Percentiles rank a stretch among this genome's conserved stretches.
phyloP scores from a whole-genome alignment of 1,140 invertebrate genomes.

The Odontomachus brunneus region DNA sequence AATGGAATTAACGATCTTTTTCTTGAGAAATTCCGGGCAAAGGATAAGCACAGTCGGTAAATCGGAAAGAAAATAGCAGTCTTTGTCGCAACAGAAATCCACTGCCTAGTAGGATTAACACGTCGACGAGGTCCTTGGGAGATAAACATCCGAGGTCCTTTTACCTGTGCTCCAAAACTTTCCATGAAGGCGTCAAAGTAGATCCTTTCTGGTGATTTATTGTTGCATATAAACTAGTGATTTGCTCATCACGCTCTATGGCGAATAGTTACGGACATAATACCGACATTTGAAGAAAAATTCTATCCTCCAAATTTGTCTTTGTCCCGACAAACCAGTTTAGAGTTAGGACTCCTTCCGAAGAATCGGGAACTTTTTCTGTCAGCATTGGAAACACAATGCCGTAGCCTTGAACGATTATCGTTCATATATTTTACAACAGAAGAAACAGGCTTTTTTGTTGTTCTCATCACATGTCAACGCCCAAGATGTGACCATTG shows the following conservation, averaged over 20 bases:
- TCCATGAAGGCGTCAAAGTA: background rate
- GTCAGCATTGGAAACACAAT: no score
- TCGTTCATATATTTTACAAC: no score
- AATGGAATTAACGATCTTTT: background rate
- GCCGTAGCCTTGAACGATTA: no score
- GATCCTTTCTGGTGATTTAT: slow-evolving; percentile 72
- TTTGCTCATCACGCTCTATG: slow-evolving; percentile 73
- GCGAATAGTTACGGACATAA: slow-evolving; percentile 61
- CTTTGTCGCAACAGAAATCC: slow-evolving; percentile 58
- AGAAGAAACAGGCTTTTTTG: no score
- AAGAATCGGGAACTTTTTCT: slow-evolving; percentile 43
- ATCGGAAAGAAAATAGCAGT: slow-evolving; percentile 59
- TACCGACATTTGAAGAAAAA: slow-evolving; percentile 59
- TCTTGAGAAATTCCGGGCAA: background rate
- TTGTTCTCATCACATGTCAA: no score
- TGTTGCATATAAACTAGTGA: slow-evolving; percentile 74
- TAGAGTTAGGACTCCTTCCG: slow-evolving; percentile 28
- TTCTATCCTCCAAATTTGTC: slow-evolving; percentile 32
- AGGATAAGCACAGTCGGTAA: background rate
- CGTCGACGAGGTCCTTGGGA: slow-evolving; percentile 71
- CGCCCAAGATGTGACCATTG: no score
- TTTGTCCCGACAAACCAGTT: background rate
- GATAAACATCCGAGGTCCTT: slow-evolving; percentile 78
- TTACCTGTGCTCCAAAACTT: slow-evolving; percentile 57
- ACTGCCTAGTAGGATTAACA: slow-evolving; percentile 78